Evolutionary conservation across 2,888 invertebrate genomes (phyloP).

Genomic region (Epiblema foenella): DNA sequence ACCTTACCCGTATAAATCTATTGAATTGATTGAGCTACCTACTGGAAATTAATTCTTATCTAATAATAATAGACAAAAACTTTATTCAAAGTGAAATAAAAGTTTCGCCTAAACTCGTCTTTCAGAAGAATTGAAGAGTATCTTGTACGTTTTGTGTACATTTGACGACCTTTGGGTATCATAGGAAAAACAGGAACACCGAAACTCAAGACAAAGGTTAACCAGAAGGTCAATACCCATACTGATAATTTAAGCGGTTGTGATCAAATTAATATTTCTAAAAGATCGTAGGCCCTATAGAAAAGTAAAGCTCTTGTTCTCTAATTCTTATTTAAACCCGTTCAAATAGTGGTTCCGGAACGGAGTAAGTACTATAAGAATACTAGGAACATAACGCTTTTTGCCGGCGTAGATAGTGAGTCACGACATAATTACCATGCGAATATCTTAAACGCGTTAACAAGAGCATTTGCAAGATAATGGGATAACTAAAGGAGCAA

Average conservation of each 20-base stretch:
- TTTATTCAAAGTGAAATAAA: not conserved
- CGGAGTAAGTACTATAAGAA: not conserved
- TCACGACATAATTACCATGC: slow-evolving; percentile 52
- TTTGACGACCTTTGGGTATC: no score
- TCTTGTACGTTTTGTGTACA: no score
- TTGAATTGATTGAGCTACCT: no score
- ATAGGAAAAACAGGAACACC: not conserved
- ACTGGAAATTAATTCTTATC: not conserved
- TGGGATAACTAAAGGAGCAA: slow-evolving; percentile 53
- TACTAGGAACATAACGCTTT: not conserved
- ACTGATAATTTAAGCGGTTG: slow-evolving; percentile 3
- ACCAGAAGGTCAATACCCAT: slow-evolving; percentile 26
- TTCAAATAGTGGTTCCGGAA: slow-evolving; percentile 10
- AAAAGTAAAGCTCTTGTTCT: not conserved
- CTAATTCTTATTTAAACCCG: not conserved
- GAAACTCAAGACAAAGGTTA: not conserved
- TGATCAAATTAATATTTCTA: not conserved
- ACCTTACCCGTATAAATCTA: no score
- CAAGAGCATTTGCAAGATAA: slow-evolving; percentile 53
- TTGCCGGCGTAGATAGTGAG: slow-evolving; percentile 24
- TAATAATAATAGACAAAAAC: not conserved
- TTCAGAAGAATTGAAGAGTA: no score
- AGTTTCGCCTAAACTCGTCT: not conserved
- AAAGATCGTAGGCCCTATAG: slow-evolving; percentile 11
- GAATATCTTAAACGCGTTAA: slow-evolving; percentile 54